These are phyloP conservation scores for Tenualosa thibaudeaui DNA, from an alignment of 2,797 vertebrate genomes.

Conservation along the genomic window DNA sequence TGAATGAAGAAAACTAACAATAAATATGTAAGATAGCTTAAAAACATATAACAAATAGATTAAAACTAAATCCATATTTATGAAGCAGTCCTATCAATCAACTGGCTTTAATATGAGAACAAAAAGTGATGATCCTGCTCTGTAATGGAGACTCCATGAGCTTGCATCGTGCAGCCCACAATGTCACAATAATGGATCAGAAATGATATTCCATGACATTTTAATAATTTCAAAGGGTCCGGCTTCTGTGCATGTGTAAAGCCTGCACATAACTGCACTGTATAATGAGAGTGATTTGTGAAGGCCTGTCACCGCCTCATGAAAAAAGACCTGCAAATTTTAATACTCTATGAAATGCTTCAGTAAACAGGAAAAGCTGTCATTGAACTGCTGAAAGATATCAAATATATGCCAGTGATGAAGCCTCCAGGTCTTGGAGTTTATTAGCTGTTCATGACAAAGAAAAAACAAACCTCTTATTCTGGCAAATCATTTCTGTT, in stretches of 20 bases:
- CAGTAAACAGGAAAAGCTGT: background rate
- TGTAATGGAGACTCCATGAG: background rate
- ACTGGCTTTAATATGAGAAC: no score
- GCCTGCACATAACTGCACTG: background rate
- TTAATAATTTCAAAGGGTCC: background rate
- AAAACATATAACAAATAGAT: no score
- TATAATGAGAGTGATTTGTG: background rate
- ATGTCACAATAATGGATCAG: background rate
- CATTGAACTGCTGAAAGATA: background rate
- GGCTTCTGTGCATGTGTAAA: background rate
- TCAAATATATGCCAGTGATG: background rate
- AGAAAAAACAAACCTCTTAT: background rate
- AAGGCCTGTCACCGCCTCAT: background rate
- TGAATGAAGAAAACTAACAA: no score
- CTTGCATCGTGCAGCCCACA: background rate
- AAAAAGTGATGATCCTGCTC: no score
- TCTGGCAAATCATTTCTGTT: background rate
- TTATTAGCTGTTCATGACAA: background rate
- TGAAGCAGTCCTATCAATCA: no score
- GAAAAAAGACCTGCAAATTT: background rate
- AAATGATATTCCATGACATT: background rate
- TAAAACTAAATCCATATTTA: no score
- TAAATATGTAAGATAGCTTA: no score
- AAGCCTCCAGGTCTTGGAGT: background rate
- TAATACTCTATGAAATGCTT: background rate